Evolutionary conservation across 2,113 vertebrate genomes (phyloP).

Genomic region (Vulpes vulpes): DNA sequence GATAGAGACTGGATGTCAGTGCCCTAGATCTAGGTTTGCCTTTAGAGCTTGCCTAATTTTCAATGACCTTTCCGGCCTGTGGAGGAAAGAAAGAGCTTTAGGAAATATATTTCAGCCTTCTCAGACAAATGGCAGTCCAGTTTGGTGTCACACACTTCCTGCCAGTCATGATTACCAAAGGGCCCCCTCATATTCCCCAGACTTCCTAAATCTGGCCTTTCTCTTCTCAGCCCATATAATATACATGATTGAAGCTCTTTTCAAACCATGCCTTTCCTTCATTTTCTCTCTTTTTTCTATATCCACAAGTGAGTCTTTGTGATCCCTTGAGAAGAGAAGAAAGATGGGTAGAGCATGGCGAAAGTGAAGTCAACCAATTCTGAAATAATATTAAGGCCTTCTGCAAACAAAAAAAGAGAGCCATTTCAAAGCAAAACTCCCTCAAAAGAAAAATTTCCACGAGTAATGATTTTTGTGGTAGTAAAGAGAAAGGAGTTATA

Average conservation of each 20-base stretch:
- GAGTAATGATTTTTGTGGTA: not conserved
- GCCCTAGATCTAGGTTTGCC: not conserved
- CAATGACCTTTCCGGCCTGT: not conserved
- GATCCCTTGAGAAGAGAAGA: not conserved
- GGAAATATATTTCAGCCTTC: not conserved
- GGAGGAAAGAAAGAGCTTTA: not conserved
- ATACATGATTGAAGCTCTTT: constrained; percentile 13
- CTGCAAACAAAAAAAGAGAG: not conserved
- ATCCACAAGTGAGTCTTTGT: constrained; percentile 42
- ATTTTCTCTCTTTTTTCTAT: constrained; percentile 5
- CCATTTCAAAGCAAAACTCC: not conserved
- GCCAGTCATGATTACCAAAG: not conserved
- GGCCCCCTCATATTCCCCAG: not conserved
- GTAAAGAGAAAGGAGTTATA: not conserved
- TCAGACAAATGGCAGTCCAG: not conserved
- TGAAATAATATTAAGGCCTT: not conserved
- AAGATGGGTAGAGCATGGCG: not conserved
- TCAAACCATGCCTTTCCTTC: constrained; percentile 15
- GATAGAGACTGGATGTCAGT: not conserved
- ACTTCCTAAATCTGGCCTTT: not conserved
- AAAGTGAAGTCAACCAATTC: constrained; percentile 23
- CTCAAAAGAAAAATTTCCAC: constrained; percentile 6
- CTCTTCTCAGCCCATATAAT: not conserved
- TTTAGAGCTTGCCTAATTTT: not conserved
- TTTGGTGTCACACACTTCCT: not conserved